A percentile compares a stretch with the other conserved stretches of the same genome.
Evolutionary conservation across 2,113 vertebrate species (phyloP).

Genomic region (Charina bottae): DNA sequence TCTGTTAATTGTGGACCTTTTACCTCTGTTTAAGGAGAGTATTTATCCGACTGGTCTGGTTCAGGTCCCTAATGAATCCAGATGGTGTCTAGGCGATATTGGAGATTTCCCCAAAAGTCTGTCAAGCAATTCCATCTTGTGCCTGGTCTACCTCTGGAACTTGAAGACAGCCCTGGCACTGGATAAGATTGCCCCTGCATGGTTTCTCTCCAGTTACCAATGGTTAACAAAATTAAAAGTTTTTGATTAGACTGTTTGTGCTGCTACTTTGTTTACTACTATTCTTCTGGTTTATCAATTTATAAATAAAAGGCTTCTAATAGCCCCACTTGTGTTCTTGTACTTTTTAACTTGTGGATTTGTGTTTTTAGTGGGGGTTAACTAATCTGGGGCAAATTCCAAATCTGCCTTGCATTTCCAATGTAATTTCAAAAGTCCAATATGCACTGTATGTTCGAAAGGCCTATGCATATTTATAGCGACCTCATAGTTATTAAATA

Average conservation of each 20-base stretch:
- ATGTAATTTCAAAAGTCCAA: conserved; percentile 38
- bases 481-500: conserved; percentile 50
- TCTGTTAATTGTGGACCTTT: neutral
- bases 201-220: neutral
- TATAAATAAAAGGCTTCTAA: neutral
- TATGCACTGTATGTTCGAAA: conserved; percentile 41
- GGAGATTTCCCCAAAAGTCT: neutral
- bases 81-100: neutral
- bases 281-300: neutral
- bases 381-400: conserved; percentile 25
- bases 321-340: neutral
- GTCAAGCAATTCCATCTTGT: neutral
- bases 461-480: conserved; percentile 25
- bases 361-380: conserved; percentile 23
- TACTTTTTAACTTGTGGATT: neutral
- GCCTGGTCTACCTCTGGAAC: neutral
- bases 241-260: neutral
- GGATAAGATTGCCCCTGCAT: neutral
- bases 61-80: neutral
- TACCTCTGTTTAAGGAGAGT: neutral
- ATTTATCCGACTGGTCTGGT: neutral
- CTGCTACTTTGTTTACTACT: neutral
- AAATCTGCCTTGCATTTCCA: conserved; percentile 41
- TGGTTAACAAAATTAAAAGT: neutral
- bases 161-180: neutral